These are phyloP conservation scores for Pleuronectes platessa DNA, from an alignment of 2,113 vertebrate species.

Conservation along the genomic window DNA sequence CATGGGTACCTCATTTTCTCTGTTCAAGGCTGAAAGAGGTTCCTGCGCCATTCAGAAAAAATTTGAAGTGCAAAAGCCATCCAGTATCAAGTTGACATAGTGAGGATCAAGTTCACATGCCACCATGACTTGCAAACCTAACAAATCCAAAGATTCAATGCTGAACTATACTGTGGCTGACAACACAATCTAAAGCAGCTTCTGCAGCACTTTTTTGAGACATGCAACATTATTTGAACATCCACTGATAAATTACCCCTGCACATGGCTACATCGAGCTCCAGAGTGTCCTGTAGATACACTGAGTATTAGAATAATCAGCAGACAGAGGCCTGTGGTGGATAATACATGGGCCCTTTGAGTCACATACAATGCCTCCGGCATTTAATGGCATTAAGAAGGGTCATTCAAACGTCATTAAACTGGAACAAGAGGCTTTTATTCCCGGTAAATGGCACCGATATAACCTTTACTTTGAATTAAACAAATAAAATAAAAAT, in stretches of 20 bases:
- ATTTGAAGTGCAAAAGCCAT: too few species aligned
- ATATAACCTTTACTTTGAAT: slow-evolving; percentile 14
- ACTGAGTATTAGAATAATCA: not conserved
- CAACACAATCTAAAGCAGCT: not conserved
- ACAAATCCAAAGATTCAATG: not conserved
- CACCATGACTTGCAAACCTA: not conserved
- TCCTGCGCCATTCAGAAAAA: too few species aligned
- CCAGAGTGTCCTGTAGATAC: slow-evolving; percentile 10
- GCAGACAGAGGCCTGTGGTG: not conserved
- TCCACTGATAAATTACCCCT: not conserved
- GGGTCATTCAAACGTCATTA: slow-evolving; percentile 30
- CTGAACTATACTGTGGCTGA: not conserved
- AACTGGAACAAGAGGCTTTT: slow-evolving; percentile 27
- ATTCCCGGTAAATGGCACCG: slow-evolving; percentile 10
- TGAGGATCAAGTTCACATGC: too few species aligned
- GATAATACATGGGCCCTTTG: too few species aligned
- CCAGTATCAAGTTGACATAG: too few species aligned
- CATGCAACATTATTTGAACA: not conserved
- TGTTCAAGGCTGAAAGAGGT: too few species aligned
- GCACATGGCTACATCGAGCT: not conserved
- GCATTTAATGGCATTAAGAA: slow-evolving; percentile 37
- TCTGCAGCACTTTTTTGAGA: not conserved
- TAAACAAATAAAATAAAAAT: slow-evolving; percentile 1
- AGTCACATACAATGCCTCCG: not conserved
- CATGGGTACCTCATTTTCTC: too few species aligned